These are phyloP conservation scores for Cephus nigrinus DNA, from an alignment of 2,888 invertebrate species.

Conservation along the genomic window DNA sequence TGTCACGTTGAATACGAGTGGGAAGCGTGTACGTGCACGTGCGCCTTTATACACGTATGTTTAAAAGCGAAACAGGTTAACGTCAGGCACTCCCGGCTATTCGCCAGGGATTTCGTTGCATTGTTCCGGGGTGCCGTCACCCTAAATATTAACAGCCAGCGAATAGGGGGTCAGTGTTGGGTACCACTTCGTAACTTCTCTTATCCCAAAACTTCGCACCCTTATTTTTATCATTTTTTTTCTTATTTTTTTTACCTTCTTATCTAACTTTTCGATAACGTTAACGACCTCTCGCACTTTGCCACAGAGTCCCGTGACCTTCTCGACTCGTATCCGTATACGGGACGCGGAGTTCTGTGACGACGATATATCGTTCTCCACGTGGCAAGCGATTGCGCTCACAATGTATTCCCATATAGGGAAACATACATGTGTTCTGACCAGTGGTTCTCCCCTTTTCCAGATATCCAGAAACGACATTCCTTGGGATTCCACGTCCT, in stretches of 20 bases:
- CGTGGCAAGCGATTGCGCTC: slow-evolving; percentile 29
- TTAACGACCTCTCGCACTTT: slow-evolving; percentile 24
- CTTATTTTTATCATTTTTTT: slow-evolving; percentile 23
- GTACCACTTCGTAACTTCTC: slow-evolving; percentile 31
- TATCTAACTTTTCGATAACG: slow-evolving; percentile 4
- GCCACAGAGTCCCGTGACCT: neutral
- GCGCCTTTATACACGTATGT: slow-evolving; percentile 11
- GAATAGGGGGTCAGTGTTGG: slow-evolving; percentile 54
- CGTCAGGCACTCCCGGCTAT: slow-evolving; percentile 40
- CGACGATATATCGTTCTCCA: slow-evolving; percentile 8
- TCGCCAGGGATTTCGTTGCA: slow-evolving; percentile 39
- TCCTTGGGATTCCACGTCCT: slow-evolving; percentile 31
- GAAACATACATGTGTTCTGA: slow-evolving; percentile 52
- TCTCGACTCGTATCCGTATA: slow-evolving; percentile 4
- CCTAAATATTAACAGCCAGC: slow-evolving; percentile 62
- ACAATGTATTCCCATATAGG: slow-evolving; percentile 55
- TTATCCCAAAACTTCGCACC: slow-evolving; percentile 30
- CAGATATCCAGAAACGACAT: slow-evolving; percentile 36
- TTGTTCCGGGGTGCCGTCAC: slow-evolving; percentile 56
- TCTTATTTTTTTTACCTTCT: neutral
- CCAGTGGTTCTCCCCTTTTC: slow-evolving; percentile 55
- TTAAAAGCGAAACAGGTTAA: slow-evolving; percentile 20
- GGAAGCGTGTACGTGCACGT: slow-evolving; percentile 26
- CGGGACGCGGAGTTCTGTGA: neutral
- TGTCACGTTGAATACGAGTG: slow-evolving; percentile 12